Evolutionary conservation across 1,140 invertebrate genomes (phyloP), one percentile per base, ranked within the genome.

Genomic region (Psix sp.): DNA sequence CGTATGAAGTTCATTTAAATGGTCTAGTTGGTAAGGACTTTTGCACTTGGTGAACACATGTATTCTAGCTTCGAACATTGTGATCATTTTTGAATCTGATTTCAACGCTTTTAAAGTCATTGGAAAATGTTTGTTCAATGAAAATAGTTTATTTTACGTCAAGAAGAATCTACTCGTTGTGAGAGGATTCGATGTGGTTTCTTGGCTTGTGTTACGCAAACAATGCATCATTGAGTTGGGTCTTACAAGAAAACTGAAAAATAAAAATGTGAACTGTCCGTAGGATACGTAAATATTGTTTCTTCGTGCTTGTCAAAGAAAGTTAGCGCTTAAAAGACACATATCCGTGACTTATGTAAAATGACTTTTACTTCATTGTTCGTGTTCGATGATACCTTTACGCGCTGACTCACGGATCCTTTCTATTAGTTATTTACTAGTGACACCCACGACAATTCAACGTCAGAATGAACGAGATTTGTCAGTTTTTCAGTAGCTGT

Each of bases 291-390:
- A 39, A 36, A 48, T 56, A 54, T 62, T 42, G 46, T 70, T 78
- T 79, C 75, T 72, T 43, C 74, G 71, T 77, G 74, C 54, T 74
- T 80, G 81, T 74, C 60, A 54, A 67, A 71, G 77, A 77, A 77
- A 76, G 72, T 82, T 74, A 82, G 74, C 65, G 54, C 51, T 51
- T 60, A 65, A 33, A 48, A 71, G 67, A 24, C 66, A 76, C 65
- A 72, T 77, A 66, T 71, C 68, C 54, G 62, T 60, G 40, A 57
- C 33, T 65, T 75, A 59, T 66, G 66, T 59, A 57, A 66, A 75
- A 75, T 46, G 49, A 62, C 40, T 71, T 56, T 71, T 60, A 62
- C 56, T 60, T 70, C 48, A 79, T 81, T 78, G 80, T 81, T 79
- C 68, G 40, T 63, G 57, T 70, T 68, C 56, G 76, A 78, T 76